Percentiles rank a stretch among this genome's conserved stretches.
Conservation (phyloP, 2,113 vertebrate genomes). For the Lycaon pictus region DNA sequence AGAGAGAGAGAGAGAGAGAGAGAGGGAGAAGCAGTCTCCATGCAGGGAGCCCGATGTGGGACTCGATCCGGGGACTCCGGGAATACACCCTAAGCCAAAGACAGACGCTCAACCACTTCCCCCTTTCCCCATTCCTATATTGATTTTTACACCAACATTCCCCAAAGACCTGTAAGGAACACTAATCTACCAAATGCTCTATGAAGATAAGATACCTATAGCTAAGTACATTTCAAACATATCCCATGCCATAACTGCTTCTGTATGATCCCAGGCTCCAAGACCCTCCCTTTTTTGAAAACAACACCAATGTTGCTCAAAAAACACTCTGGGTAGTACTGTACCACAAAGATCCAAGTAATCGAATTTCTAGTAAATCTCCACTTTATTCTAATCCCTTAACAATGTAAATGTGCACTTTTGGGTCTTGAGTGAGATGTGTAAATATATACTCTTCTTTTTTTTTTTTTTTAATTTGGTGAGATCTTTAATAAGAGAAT, state of each 20-base stretch:
- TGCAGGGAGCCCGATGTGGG: too few relatives aligned
- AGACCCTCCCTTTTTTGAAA: not conserved
- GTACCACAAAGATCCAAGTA: not conserved
- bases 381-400: not conserved
- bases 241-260: not conserved
- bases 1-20: too few relatives aligned
- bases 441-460: not conserved
- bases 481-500: too few relatives aligned
- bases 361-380: not conserved
- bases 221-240: not conserved
- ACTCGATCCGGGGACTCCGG: too few relatives aligned
- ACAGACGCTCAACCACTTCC: too few relatives aligned
- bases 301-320: not conserved
- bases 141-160: not conserved
- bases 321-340: not conserved
- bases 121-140: not conserved
- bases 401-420: not conserved
- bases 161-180: not conserved
- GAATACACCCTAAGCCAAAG: too few relatives aligned
- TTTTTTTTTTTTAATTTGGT: too few relatives aligned
- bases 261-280: not conserved
- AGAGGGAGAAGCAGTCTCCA: too few relatives aligned
- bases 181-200: not conserved
- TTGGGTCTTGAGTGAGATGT: not conserved
- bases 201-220: not conserved